These are phyloP conservation scores for Agonum fuliginosum DNA, from an alignment of 2,888 invertebrate genomes.

Conservation along the genomic window DNA sequence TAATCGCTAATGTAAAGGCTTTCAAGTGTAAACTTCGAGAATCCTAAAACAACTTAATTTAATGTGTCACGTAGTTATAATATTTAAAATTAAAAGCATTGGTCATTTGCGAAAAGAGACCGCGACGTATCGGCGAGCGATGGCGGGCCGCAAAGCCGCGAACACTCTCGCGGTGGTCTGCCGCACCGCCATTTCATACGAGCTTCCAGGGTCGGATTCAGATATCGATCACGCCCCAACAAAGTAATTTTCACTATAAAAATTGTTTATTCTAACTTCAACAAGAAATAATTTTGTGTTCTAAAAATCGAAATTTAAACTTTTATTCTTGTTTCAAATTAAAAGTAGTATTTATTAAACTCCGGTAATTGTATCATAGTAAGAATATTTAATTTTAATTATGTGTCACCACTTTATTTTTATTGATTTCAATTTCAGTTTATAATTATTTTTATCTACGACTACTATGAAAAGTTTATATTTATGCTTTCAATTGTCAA, in stretches of 20 bases:
- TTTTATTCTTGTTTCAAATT: too few relatives aligned
- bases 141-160: not conserved
- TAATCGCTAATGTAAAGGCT: too few relatives aligned
- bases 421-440: too few relatives aligned
- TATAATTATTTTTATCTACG: too few relatives aligned
- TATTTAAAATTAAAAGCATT: conserved; percentile 30
- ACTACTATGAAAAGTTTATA: too few relatives aligned
- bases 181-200: conserved; percentile 15
- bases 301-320: too few relatives aligned
- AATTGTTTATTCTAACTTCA: not conserved
- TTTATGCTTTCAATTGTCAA: too few relatives aligned
- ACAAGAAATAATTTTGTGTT: not conserved
- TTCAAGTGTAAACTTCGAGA: not conserved
- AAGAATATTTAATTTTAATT: too few relatives aligned
- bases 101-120: conserved; percentile 14
- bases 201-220: conserved; percentile 15
- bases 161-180: conserved; percentile 46
- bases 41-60: conserved; percentile 30
- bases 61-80: conserved; percentile 43
- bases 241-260: not conserved
- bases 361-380: too few relatives aligned
- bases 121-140: too few relatives aligned
- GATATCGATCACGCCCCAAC: not conserved
- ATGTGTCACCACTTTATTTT: too few relatives aligned
- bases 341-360: too few relatives aligned